phyloP scores from a whole-genome alignment of 2,113 vertebrate species.

The Nothocercus julius region DNA sequence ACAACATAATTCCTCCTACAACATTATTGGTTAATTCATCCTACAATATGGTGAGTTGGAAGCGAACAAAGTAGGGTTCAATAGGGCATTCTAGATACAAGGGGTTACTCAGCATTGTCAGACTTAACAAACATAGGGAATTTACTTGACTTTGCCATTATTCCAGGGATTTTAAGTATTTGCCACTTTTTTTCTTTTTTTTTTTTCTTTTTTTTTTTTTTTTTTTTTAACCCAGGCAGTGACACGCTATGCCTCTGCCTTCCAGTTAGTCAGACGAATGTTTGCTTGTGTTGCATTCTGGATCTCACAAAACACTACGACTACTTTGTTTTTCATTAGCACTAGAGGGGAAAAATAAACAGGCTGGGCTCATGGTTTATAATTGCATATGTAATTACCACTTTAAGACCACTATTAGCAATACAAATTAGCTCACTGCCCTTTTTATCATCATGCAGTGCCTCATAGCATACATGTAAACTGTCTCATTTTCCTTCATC shows the following conservation, averaged over 20 bases:
- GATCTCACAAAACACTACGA: slow-evolving; percentile 26
- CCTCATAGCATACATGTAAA: not conserved
- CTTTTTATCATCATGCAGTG: slow-evolving; percentile 16
- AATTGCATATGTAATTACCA: slow-evolving; percentile 48
- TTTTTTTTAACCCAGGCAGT: not conserved
- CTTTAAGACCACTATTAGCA: slow-evolving; percentile 45
- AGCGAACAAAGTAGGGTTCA: not conserved
- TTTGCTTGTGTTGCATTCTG: not conserved
- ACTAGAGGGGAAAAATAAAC: slow-evolving; percentile 17
- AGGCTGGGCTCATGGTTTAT: slow-evolving; percentile 17
- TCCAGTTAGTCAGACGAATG: not conserved
- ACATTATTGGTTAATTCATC: no score
- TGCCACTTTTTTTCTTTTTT: not conserved
- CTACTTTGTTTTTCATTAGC: slow-evolving; percentile 52
- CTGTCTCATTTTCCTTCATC: not conserved
- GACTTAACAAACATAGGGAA: not conserved
- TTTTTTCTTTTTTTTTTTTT: not conserved
- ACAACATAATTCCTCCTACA: no score
- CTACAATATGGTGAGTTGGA: not conserved
- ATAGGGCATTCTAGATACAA: not conserved
- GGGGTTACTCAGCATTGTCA: not conserved
- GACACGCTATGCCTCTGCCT: not conserved
- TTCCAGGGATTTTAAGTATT: not conserved
- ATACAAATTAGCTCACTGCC: slow-evolving; percentile 35
- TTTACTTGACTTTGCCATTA: not conserved